These are phyloP conservation scores for Drosophila vallismaia DNA, from an alignment of 2,888 invertebrate species.

Conservation along the genomic window DNA sequence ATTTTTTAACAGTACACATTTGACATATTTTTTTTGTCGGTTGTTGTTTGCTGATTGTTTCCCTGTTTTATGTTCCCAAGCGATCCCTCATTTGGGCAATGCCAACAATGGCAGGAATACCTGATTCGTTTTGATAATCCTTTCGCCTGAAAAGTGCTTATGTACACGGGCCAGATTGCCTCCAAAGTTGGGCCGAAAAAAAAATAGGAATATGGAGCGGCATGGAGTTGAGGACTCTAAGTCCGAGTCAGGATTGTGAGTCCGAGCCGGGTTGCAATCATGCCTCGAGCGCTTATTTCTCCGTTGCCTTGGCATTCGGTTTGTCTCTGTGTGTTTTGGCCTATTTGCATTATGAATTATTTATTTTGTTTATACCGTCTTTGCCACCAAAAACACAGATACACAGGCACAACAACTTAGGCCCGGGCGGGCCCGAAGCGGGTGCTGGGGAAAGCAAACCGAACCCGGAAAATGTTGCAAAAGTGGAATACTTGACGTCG, in stretches of 20 bases:
- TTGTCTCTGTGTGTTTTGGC: slow-evolving; percentile 55
- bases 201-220: too few relatives aligned
- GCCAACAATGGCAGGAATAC: slow-evolving; percentile 44
- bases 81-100: slow-evolving; percentile 43
- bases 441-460: slow-evolving; percentile 34
- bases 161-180: slow-evolving; percentile 50
- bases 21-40: slow-evolving; percentile 20
- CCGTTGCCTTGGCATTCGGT: slow-evolving; percentile 40
- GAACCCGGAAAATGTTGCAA: slow-evolving; percentile 54
- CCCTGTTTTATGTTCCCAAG: slow-evolving; percentile 21
- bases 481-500: slow-evolving; percentile 57
- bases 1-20: slow-evolving; percentile 1
- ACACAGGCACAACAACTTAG: slow-evolving; percentile 5
- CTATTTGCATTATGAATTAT: slow-evolving; percentile 79
- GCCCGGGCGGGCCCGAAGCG: too few relatives aligned
- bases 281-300: slow-evolving; percentile 44
- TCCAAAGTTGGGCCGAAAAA: slow-evolving; percentile 11
- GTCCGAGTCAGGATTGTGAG: slow-evolving; percentile 15
- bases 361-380: slow-evolving; percentile 70
- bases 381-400: slow-evolving; percentile 36
- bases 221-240: slow-evolving; percentile 21
- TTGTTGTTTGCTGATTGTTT: slow-evolving; percentile 24
- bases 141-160: slow-evolving; percentile 52
- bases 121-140: slow-evolving; percentile 55
- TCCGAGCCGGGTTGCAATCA: slow-evolving; percentile 29